Evolutionary conservation across 2,888 invertebrate species (phyloP).

Genomic region (Oscheius onirici): DNA sequence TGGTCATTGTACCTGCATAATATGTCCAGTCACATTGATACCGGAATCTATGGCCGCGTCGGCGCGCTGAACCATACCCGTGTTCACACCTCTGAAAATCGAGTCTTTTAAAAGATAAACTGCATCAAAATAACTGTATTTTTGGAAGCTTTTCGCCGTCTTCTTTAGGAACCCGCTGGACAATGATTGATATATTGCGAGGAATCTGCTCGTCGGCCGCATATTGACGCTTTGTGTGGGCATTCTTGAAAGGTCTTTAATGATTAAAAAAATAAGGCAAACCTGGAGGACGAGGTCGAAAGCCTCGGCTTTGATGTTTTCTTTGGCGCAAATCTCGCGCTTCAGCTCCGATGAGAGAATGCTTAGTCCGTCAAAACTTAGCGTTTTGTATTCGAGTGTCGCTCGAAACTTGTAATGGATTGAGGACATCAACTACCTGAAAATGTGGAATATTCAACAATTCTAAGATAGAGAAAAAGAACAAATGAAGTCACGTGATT

Average conservation of each 20-base stretch:
- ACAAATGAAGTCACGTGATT: not conserved
- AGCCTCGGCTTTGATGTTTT: slow-evolving; percentile 86
- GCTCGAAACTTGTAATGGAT: slow-evolving; percentile 99
- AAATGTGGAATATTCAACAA: not conserved
- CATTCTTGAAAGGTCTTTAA: slow-evolving; percentile 80
- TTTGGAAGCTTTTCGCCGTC: slow-evolving; percentile 68
- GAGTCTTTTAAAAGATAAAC: too few relatives aligned
- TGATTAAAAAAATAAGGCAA: not conserved
- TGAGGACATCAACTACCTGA: slow-evolving; percentile 77
- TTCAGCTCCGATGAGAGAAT: slow-evolving; percentile 95
- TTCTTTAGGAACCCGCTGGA: slow-evolving; percentile 86
- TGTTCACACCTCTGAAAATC: slow-evolving; percentile 50
- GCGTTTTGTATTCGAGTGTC: slow-evolving; percentile 91
- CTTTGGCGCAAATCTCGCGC: slow-evolving; percentile 91
- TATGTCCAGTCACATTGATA: slow-evolving; percentile 36
- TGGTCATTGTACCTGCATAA: slow-evolving; percentile 41
- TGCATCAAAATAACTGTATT: slow-evolving; percentile 66
- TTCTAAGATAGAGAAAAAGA: not conserved
- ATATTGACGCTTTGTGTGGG: slow-evolving; percentile 79
- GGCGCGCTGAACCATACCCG: slow-evolving; percentile 47
- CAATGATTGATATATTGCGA: slow-evolving; percentile 94
- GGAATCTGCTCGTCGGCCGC: slow-evolving; percentile 91
- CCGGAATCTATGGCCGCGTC: slow-evolving; percentile 35
- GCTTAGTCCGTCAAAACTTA: slow-evolving; percentile 84
- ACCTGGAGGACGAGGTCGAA: slow-evolving; percentile 87